Evolutionary conservation across 1,140 invertebrate genomes (phyloP).

Genomic region (Macrosteles quadrilineatus): DNA sequence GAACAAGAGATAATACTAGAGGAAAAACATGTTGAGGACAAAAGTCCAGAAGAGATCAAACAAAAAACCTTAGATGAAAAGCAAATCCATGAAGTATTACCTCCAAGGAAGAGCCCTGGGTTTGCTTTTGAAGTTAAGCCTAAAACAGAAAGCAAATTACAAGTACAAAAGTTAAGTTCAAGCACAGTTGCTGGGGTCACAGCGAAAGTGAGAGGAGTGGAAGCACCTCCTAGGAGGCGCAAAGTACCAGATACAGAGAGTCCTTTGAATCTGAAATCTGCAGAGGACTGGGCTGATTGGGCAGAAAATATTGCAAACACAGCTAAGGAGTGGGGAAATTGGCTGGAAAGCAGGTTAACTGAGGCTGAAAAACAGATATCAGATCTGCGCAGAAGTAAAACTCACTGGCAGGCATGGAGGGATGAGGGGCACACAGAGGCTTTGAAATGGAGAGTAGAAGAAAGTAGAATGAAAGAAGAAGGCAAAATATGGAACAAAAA

Average conservation of each 20-base stretch:
- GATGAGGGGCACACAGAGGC: background rate
- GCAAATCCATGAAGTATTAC: background rate
- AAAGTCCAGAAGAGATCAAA: background rate
- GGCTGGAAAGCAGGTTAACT: background rate
- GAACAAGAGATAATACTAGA: too few species aligned
- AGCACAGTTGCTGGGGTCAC: background rate
- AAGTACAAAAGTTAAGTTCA: constrained; percentile 8
- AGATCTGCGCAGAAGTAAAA: background rate
- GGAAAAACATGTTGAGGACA: background rate
- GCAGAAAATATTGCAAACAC: constrained; percentile 5
- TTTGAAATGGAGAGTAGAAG: constrained; percentile 2
- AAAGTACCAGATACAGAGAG: background rate
- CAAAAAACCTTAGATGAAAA: too few species aligned
- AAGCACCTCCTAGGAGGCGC: background rate
- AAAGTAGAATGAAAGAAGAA: constrained; percentile 2
- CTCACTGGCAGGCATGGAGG: background rate
- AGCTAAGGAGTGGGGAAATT: constrained; percentile 9
- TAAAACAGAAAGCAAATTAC: constrained; percentile 1
- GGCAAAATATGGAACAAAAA: background rate
- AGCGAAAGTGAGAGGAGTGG: background rate
- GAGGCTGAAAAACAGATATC: background rate
- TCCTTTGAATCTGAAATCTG: constrained; percentile 6
- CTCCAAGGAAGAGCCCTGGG: background rate
- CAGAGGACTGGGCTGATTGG: constrained; percentile 1
- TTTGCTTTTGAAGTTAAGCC: background rate